These are phyloP conservation scores for Ephialtes manifestator DNA, from an alignment of 2,888 invertebrate species.

Conservation along the genomic window DNA sequence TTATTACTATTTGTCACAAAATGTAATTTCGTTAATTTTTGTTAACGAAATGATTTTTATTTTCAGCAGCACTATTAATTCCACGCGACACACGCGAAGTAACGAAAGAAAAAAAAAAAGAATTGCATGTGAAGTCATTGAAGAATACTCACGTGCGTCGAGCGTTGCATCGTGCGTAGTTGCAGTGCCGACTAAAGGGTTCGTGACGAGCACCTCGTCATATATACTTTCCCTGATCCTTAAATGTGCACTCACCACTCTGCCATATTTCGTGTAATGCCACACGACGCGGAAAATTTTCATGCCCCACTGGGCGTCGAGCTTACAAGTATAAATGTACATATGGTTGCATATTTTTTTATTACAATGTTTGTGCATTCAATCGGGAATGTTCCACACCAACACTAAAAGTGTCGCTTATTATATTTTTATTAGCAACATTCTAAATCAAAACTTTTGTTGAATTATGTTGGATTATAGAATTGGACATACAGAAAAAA, in stretches of 20 bases:
- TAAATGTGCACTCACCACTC: conserved; percentile 69
- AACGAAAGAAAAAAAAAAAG: conserved; percentile 26
- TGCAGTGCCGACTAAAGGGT: conserved; percentile 81
- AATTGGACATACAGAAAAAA: too few species aligned
- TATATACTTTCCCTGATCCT: conserved; percentile 83
- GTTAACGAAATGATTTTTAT: background rate
- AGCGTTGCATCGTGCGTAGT: conserved; percentile 82
- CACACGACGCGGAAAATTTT: conserved; percentile 70
- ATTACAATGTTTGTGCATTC: background rate
- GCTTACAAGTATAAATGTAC: conserved; percentile 24
- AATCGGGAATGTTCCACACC: background rate
- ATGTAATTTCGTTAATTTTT: background rate
- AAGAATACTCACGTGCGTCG: conserved; percentile 80
- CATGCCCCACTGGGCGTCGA: conserved; percentile 64
- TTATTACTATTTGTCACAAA: background rate
- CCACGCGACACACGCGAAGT: conserved; percentile 2
- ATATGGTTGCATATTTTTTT: background rate
- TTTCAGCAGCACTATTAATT: background rate
- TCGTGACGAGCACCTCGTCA: conserved; percentile 78
- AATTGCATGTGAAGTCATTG: conserved; percentile 45
- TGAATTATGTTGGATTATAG: too few species aligned
- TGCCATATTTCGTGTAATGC: conserved; percentile 69
- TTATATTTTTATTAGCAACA: background rate
- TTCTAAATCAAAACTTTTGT: background rate
- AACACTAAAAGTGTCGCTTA: background rate